Evolutionary conservation across 2,797 vertebrate genomes (phyloP).

Genomic region (Cyprinella venusta): DNA sequence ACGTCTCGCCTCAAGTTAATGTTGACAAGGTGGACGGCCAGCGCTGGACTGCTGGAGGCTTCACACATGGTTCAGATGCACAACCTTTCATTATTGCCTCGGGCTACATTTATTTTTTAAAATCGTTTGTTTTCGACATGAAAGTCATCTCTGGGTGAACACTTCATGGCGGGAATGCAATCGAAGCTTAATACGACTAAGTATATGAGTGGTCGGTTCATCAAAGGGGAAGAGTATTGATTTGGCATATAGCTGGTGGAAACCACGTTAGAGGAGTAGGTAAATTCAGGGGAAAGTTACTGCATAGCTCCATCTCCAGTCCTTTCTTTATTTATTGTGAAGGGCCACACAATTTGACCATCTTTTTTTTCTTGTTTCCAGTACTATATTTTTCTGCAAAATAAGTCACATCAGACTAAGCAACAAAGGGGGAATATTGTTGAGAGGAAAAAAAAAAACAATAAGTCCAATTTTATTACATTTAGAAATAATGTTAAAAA

Average conservation of each 20-base stretch:
- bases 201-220: slow-evolving; percentile 24
- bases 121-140: slow-evolving; percentile 38
- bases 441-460: neutral
- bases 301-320: neutral
- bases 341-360: neutral
- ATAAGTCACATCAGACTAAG: no score
- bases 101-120: slow-evolving; percentile 31
- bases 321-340: neutral
- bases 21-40: slow-evolving; percentile 40
- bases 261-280: neutral
- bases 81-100: slow-evolving; percentile 38
- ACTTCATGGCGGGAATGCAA: slow-evolving; percentile 8
- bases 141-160: slow-evolving; percentile 30
- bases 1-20: slow-evolving; percentile 60
- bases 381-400: neutral
- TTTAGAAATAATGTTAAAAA: neutral
- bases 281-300: neutral
- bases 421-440: no score
- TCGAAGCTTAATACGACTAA: slow-evolving; percentile 26
- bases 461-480: neutral
- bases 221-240: slow-evolving; percentile 29
- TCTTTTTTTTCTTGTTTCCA: neutral
- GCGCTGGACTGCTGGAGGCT: slow-evolving; percentile 18
- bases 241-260: slow-evolving; percentile 7
- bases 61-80: slow-evolving; percentile 44